Evolutionary conservation across 2,113 vertebrate genomes (phyloP).

Genomic region (Theristicus caerulescens): DNA sequence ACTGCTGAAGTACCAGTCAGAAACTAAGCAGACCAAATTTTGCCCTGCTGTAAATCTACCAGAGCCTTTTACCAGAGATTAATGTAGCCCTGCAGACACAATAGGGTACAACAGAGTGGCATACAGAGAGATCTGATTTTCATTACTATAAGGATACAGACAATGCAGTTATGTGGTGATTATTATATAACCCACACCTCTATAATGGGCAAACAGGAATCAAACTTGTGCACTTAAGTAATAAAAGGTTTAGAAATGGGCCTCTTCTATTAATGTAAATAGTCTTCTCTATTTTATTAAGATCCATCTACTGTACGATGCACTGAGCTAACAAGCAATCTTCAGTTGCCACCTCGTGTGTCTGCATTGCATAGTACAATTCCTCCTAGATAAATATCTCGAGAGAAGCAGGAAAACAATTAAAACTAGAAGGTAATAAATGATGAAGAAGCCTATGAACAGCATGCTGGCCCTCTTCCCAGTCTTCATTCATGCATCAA

Average conservation of each 20-base stretch:
- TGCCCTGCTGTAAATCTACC: not conserved
- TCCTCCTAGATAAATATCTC: slow-evolving; percentile 76
- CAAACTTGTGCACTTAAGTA: slow-evolving; percentile 26
- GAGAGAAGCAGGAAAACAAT: slow-evolving; percentile 80
- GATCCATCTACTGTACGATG: not conserved
- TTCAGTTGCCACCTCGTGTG: slow-evolving; percentile 34
- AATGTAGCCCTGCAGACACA: not conserved
- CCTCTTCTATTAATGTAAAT: slow-evolving; percentile 29
- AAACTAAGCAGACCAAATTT: slow-evolving; percentile 1
- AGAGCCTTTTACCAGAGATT: not conserved
- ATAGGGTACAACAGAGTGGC: not conserved
- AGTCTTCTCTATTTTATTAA: slow-evolving; percentile 31
- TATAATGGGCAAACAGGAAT: slow-evolving; percentile 19
- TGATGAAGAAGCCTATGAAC: slow-evolving; percentile 76
- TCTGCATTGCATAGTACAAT: slow-evolving; percentile 47
- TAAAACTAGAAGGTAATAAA: slow-evolving; percentile 85
- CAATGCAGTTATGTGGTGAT: not conserved
- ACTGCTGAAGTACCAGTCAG: not conserved
- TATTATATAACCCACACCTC: slow-evolving; percentile 3
- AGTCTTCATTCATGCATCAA: slow-evolving; percentile 80
- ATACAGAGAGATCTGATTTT: not conserved
- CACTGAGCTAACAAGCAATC: slow-evolving; percentile 12
- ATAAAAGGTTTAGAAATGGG: slow-evolving; percentile 33
- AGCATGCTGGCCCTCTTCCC: slow-evolving; percentile 75
- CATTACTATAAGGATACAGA: not conserved